Base-by-base conservation (phyloP, 2,888 invertebrate genomes). In the Ypsolopha sequella region DNA sequence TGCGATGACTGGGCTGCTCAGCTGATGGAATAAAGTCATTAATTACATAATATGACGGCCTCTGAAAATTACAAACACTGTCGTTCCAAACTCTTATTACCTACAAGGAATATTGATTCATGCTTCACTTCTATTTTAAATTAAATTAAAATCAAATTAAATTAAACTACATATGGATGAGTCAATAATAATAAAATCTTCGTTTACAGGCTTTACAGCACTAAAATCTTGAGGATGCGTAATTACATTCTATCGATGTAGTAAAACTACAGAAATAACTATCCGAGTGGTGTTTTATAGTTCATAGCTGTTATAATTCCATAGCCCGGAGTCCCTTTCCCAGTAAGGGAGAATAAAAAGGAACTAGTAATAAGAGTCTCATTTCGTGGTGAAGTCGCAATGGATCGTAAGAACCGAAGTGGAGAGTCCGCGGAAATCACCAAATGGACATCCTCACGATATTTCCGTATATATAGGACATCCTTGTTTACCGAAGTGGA, bases 1-100 rank as follows among this genome's bases (percentile, higher is more conserved):
- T 57, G 60, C 64, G 62, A 69, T 73, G 74, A 73, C 69, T 70
- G 58, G 64, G 58, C 63, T 58, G 62, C 63, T 57, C 60, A 65
- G 60, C 59, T 61, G 60, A 60, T 57, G 56, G 60, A 64, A 64
- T 59, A 55, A 55, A 62, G 61, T 52, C 59, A 68, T 73, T 76
- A 73, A 75, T 74, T 73, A 68, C 44, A 14, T 43, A 52, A 68
- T 63, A 67, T 24, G 24, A 4, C 55, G 53, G 55, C 53, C 54
- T 54, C 53, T 38, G 51, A 53, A 58, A 66, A 65, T 67, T 66
- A 64, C 54, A 54, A 57, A 60, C 56, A 62, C 61, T 43, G 43
- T 14, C 24, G 7, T 24, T 24, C 13, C 8, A 41, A 43, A 24
- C 24, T 24, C 39, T 9, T 9, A 39, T 39, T 7, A 39, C 39